Base-by-base conservation (phyloP, 2,797 vertebrate genomes). In the Lophius americanus region DNA sequence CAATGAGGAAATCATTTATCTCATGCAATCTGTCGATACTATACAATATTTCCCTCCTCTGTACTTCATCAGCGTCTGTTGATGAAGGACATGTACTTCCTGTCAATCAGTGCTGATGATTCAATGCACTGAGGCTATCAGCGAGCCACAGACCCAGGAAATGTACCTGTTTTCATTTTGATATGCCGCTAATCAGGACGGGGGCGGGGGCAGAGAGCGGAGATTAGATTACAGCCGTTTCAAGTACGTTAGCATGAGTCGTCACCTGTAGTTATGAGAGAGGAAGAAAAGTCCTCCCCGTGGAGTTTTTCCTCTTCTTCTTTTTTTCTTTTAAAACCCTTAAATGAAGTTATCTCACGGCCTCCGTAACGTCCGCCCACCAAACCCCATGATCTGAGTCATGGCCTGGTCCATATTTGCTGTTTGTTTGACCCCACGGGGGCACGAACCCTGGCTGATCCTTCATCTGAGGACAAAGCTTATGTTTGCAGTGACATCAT, bases 401-500 rank as follows among this genome's bases (percentile, higher is more conserved):
- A 60, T 78, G 57, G 87, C 66, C 80, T 69, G 78, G 23, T 83
- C 83, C 82, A 89, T 91, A 89, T 91, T 89, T 88, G 83, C 80
- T 91, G 88, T 91, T 92, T 91, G 91, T 76, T 90, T 91, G 91
- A 92, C 88, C 91, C 80, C 80, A 51, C 11, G 32, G 58, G 89
- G 88, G 62, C 90, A 66, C 66, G 83, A 78, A 89, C 88, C 85
- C 81, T 79, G 73, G 77, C 85, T 89, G 88, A 91, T 92, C 90
- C 89, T 90, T 90, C 91, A 92, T 89, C 84, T 85, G 82, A 89
- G 90, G 87, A 92, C 91, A 91, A 92, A 90, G 91, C 90, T 91
- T 91, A 90, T 89, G 90, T 92, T 91, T 92, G 89, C 90, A 62
- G 88, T 91, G 89, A 91, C 88, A 88, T 91, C 88, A 91, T 90